Conservation (phyloP, 2,797 vertebrate species). For the Cyprinodon diabolis region DNA sequence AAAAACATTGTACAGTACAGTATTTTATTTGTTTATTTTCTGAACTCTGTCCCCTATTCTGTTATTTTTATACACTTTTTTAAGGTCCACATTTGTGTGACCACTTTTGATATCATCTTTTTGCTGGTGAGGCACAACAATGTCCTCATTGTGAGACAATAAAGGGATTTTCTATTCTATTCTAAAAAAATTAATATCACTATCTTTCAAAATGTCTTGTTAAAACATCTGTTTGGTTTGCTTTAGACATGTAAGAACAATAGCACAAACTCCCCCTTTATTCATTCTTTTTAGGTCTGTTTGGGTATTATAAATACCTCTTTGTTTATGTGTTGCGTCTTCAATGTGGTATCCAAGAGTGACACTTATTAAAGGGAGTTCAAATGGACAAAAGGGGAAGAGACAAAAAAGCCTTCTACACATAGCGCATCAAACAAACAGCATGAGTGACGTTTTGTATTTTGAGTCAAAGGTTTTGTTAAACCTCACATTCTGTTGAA, state of each 20-base stretch:
- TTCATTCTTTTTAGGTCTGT: slow-evolving; percentile 9
- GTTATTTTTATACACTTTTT: too few relatives aligned
- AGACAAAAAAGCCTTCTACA: slow-evolving; percentile 53
- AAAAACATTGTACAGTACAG: too few relatives aligned
- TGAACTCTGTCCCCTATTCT: too few relatives aligned
- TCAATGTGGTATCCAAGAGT: slow-evolving; percentile 14
- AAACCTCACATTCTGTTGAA: slow-evolving; percentile 41
- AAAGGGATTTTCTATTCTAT: not conserved
- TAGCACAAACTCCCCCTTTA: not conserved
- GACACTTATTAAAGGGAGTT: slow-evolving; percentile 46
- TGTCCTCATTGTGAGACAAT: too few relatives aligned
- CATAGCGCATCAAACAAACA: slow-evolving; percentile 47
- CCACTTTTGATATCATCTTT: too few relatives aligned
- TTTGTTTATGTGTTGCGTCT: not conserved
- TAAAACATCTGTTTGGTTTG: slow-evolving; percentile 22
- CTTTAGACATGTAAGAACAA: not conserved
- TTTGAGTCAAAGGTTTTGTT: slow-evolving; percentile 36
- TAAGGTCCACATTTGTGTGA: too few relatives aligned
- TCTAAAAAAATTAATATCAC: not conserved
- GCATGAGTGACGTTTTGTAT: slow-evolving; percentile 24
- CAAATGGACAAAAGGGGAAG: slow-evolving; percentile 49
- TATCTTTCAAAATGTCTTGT: slow-evolving; percentile 8
- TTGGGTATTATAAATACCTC: slow-evolving; percentile 13
- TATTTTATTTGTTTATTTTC: too few relatives aligned
- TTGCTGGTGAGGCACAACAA: too few relatives aligned